Evolutionary conservation across 2,797 vertebrate genomes (phyloP).

Genomic region (Myripristis jacobus): DNA sequence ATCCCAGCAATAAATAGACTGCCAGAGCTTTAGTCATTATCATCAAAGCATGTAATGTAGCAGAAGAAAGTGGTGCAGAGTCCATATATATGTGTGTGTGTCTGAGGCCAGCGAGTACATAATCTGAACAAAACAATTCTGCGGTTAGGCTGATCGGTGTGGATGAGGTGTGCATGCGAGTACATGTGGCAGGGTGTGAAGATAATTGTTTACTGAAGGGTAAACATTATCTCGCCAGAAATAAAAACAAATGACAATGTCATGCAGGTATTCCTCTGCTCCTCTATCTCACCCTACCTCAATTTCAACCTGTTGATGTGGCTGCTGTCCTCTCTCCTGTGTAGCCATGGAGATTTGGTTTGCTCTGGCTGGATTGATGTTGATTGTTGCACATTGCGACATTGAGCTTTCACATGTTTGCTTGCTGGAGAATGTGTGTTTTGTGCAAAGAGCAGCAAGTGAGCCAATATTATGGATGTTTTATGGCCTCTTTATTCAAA

Average conservation of each 20-base stretch:
- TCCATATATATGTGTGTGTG: constrained; percentile 1
- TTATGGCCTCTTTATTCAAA: too few species aligned
- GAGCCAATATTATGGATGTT: constrained; percentile 4
- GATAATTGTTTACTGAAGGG: constrained; percentile 69
- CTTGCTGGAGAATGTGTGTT: constrained; percentile 9
- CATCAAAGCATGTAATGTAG: constrained; percentile 57
- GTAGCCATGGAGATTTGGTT: constrained; percentile 70
- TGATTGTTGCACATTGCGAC: constrained; percentile 28
- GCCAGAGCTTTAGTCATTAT: constrained; percentile 33
- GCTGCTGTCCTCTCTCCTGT: constrained; percentile 52
- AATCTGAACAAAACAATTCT: constrained; percentile 51
- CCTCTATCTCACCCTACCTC: constrained; percentile 45
- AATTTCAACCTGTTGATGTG: constrained; percentile 57
- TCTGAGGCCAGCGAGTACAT: constrained; percentile 28
- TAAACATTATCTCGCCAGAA: constrained; percentile 64
- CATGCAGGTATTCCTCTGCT: constrained; percentile 38
- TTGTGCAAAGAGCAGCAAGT: neutral
- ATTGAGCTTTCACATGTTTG: constrained; percentile 19
- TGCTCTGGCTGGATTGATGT: constrained; percentile 51
- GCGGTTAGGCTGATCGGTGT: constrained; percentile 33
- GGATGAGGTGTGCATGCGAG: constrained; percentile 40
- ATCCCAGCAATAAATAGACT: constrained; percentile 50
- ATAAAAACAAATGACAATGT: constrained; percentile 55
- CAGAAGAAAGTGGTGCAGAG: constrained; percentile 32
- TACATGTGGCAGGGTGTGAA: constrained; percentile 43